These are phyloP conservation scores for Psilopsiagon aurifrons DNA, from an alignment of 2,113 vertebrate species.

Conservation along the genomic window DNA sequence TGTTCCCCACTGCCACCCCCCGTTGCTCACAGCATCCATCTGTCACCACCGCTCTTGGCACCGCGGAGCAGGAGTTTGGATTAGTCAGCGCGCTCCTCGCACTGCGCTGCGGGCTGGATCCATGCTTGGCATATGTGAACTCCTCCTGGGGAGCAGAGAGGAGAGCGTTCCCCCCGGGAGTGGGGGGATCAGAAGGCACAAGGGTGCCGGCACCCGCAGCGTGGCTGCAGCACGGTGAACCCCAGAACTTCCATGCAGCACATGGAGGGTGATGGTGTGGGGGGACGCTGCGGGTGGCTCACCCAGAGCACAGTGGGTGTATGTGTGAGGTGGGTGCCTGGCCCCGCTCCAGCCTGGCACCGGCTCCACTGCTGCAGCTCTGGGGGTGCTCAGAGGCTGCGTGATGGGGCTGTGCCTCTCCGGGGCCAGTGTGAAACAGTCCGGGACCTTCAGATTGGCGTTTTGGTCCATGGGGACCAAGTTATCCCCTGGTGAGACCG, in stretches of 20 bases:
- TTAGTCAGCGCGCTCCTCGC: conserved; percentile 38
- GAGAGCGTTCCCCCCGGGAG: neutral
- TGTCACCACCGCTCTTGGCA: neutral
- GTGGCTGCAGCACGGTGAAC: accelerated
- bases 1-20: conserved; percentile 21
- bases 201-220: neutral
- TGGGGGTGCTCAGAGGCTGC: neutral
- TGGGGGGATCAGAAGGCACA: accelerated
- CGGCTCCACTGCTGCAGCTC: neutral
- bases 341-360: neutral
- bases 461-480: accelerated
- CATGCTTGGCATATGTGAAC: neutral
- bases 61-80: neutral
- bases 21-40: conserved; percentile 25
- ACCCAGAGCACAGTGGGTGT: accelerated
- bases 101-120: neutral
- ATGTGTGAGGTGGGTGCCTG: accelerated
- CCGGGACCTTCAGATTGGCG: accelerated
- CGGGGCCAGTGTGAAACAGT: accelerated
- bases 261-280: accelerated
- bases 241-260: neutral
- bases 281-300: neutral
- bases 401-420: accelerated
- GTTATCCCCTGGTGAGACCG: accelerated
- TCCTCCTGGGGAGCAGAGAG: neutral